Conservation (phyloP, 2,797 vertebrate species). For the Clamator glandarius region DNA sequence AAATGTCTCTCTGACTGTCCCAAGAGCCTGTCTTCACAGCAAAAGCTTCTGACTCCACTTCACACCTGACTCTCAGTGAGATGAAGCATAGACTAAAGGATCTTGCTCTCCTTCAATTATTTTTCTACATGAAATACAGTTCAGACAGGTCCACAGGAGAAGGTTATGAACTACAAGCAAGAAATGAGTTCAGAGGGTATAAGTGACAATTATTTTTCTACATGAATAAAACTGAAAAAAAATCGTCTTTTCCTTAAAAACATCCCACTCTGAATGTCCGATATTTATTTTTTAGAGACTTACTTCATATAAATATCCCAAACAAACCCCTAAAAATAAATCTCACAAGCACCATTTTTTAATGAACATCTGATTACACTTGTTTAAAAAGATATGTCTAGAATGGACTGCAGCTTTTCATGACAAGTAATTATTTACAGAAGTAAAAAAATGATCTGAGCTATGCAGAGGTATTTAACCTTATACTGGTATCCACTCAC, state of each 20-base stretch:
- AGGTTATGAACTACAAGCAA: constrained; percentile 28
- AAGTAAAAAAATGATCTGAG: background rate
- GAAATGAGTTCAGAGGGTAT: constrained; percentile 12
- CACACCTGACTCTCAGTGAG: constrained; percentile 19
- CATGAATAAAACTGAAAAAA: constrained; percentile 5
- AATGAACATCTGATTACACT: background rate
- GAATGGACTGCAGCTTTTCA: background rate
- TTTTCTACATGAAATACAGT: background rate
- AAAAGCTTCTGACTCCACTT: constrained; percentile 22
- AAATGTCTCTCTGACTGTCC: background rate
- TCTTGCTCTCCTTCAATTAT: background rate
- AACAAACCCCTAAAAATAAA: background rate
- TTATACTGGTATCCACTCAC: background rate
- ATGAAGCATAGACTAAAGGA: constrained; percentile 9
- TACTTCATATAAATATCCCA: background rate
- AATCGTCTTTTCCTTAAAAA: constrained; percentile 9
- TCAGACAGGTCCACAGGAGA: background rate
- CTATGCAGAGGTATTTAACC: background rate
- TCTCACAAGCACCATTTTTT: background rate
- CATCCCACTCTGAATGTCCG: background rate
- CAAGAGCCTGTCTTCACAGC: background rate
- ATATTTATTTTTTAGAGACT: background rate
- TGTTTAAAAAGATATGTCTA: background rate
- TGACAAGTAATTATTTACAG: background rate
- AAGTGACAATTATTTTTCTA: constrained; percentile 38